phyloP scores from a whole-genome alignment of 2,113 vertebrate species.

The Xiphias gladius region DNA sequence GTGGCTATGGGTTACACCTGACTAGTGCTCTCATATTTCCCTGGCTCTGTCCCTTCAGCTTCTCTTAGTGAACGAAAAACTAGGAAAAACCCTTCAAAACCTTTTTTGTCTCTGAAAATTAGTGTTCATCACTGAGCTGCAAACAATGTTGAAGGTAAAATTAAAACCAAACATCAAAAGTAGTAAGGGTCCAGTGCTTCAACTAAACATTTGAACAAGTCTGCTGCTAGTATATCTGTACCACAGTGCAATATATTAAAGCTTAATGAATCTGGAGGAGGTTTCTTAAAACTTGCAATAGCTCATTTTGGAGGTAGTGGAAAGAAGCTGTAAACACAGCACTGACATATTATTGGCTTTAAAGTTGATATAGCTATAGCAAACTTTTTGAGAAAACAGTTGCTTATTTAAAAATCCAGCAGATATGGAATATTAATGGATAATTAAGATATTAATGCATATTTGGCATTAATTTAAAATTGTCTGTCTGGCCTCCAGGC shows the following conservation, averaged over 20 bases:
- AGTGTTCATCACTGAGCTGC: constrained; percentile 1
- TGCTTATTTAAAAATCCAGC: background rate
- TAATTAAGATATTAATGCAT: no score
- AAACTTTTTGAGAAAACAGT: background rate
- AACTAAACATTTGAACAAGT: background rate
- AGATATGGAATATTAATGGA: background rate
- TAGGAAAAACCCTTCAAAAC: background rate
- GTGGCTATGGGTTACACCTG: constrained; percentile 21
- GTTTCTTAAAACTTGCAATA: background rate
- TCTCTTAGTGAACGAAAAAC: constrained; percentile 9
- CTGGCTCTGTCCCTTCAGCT: background rate
- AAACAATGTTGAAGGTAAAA: background rate
- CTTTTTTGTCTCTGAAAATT: constrained; percentile 10
- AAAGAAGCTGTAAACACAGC: background rate
- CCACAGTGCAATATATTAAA: background rate
- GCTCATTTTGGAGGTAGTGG: background rate
- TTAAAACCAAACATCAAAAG: constrained; percentile 5
- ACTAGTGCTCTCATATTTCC: background rate
- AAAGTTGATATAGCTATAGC: background rate
- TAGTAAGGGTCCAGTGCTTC: background rate
- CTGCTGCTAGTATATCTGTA: background rate
- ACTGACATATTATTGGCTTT: background rate
- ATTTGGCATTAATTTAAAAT: background rate
- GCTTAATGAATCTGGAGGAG: background rate
- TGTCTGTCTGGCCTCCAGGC: background rate